A percentile compares a stretch with the other conserved stretches of the same genome.
Evolutionary conservation across 2,888 invertebrate species (phyloP).

Genomic region (Erpobdella octoculata): DNA sequence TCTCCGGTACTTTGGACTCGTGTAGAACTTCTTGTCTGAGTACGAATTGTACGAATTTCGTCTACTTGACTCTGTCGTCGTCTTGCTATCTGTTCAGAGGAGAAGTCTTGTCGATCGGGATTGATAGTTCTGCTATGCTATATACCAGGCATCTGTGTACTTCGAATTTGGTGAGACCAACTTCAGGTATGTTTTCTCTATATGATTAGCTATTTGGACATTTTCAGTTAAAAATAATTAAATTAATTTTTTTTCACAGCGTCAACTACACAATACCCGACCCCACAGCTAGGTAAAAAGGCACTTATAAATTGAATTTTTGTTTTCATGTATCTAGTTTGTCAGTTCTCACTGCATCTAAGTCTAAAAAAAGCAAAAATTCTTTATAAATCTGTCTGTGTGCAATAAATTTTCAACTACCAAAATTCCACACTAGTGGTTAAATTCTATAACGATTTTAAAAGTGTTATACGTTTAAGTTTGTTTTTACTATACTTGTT

Average conservation of each 20-base stretch:
- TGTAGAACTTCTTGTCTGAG: not conserved
- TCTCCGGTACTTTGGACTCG: not conserved
- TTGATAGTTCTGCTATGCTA: slow-evolving; percentile 5
- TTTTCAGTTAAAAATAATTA: not conserved
- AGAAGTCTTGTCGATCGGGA: not conserved
- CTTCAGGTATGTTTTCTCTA: slow-evolving; percentile 15
- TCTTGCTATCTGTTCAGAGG: slow-evolving; percentile 20
- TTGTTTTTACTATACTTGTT: not conserved
- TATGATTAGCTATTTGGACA: not conserved
- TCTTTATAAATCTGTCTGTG: no score
- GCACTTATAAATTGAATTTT: not conserved
- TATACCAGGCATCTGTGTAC: slow-evolving; percentile 28
- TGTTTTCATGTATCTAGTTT: no score
- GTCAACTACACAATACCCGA: slow-evolving; percentile 8
- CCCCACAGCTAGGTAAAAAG: slow-evolving; percentile 14
- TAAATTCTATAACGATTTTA: no score
- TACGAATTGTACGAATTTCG: slow-evolving; percentile 18
- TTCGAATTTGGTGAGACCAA: not conserved
- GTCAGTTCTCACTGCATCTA: no score
- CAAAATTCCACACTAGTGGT: not conserved
- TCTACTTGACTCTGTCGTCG: not conserved
- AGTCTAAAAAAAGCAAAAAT: no score
- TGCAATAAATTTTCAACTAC: no score
- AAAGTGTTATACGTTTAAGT: no score
- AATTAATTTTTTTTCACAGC: slow-evolving; percentile 3